Evolutionary conservation across 1,140 invertebrate genomes (phyloP).

Genomic region (Drosophila subpulchrella): DNA sequence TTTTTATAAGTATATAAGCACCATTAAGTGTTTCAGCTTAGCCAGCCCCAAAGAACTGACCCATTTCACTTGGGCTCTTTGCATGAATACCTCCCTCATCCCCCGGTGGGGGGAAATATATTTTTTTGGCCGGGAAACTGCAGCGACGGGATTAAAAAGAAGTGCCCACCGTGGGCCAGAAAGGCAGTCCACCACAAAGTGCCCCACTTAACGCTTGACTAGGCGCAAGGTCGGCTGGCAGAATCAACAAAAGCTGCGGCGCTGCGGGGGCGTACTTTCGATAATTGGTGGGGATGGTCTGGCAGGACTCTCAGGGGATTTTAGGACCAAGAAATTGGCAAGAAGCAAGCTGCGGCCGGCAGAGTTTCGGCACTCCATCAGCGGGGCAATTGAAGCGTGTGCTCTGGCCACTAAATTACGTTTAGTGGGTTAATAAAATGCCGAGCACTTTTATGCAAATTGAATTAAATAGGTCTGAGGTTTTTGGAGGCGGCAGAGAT

Average conservation of each 20-base stretch:
- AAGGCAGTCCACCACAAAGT: slow-evolving; percentile 48
- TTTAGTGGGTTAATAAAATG: slow-evolving; percentile 79
- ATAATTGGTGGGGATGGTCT: slow-evolving; percentile 61
- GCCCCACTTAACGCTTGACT: slow-evolving; percentile 73
- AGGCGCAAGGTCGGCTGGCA: slow-evolving; percentile 67
- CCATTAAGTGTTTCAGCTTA: slow-evolving; percentile 28
- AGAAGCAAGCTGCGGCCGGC: not conserved
- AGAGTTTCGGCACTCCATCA: slow-evolving; percentile 55
- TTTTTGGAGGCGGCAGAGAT: not conserved
- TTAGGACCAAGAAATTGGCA: slow-evolving; percentile 33
- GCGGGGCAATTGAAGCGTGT: slow-evolving; percentile 63
- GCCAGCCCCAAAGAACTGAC: slow-evolving; percentile 39
- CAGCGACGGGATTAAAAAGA: slow-evolving; percentile 29
- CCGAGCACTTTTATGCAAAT: slow-evolving; percentile 76
- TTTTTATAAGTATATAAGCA: slow-evolving; percentile 4
- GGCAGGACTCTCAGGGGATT: slow-evolving; percentile 54
- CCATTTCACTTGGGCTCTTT: slow-evolving; percentile 39
- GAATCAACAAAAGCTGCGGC: slow-evolving; percentile 67
- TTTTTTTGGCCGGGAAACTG: slow-evolving; percentile 43
- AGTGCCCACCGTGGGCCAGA: slow-evolving; percentile 14
- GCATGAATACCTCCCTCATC: slow-evolving; percentile 2
- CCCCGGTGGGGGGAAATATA: slow-evolving; percentile 12
- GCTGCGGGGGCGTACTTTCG: slow-evolving; percentile 46
- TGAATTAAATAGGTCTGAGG: slow-evolving; percentile 64
- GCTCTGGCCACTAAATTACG: slow-evolving; percentile 64